Base-by-base conservation (phyloP, 2,113 vertebrate genomes). In the Mugil cephalus region DNA sequence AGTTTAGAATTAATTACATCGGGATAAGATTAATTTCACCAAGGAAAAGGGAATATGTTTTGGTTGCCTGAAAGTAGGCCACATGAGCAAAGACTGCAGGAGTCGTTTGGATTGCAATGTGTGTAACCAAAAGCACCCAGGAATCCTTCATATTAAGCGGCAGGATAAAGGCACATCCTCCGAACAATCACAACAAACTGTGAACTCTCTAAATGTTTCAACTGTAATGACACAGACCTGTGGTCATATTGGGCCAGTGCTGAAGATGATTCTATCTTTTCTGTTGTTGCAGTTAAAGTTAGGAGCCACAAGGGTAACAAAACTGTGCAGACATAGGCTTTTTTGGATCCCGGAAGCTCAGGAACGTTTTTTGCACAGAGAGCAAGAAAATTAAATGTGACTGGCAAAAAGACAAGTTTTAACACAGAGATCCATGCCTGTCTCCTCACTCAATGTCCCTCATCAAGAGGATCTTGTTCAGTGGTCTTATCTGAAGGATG, bases 331-430 rank as follows among this genome's bases (percentile, higher is more conserved):
- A 42, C 55, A 7, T 42, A 21, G 19, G 18, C 17, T 12, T 58
- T 58, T 42, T 9, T 42, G 6, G 36, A 58, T 42, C 55, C 55
- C n/a, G n/a, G n/a, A n/a, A n/a, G n/a, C n/a, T n/a, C n/a, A n/a
- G n/a, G n/a, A n/a, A n/a, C n/a, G n/a, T n/a, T n/a, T 58, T 58
- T 8, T 58, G 55, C 10, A 58, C 55, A 40, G 38, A 58, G n/a
- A 42, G 55, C 17, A 40, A 39, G 30, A 58, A 21, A 4, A 8
- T 36, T 58, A 13, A 56, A 56, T 13, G 7, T 56, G 15, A 56
- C 36, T 1, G 10, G 35, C 9, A 38, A 56, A 56, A 38, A 19
- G 6, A 58, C 38, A 39, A 39, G 30, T 40, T 53, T 34, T 53
- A 1, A 30, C 51, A 9, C 21, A 34, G 12, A 53, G n/a, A n/a